Evolutionary conservation across 1,140 invertebrate genomes (phyloP), one percentile per base, ranked within the genome.

Genomic region (Microplitis mediator): DNA sequence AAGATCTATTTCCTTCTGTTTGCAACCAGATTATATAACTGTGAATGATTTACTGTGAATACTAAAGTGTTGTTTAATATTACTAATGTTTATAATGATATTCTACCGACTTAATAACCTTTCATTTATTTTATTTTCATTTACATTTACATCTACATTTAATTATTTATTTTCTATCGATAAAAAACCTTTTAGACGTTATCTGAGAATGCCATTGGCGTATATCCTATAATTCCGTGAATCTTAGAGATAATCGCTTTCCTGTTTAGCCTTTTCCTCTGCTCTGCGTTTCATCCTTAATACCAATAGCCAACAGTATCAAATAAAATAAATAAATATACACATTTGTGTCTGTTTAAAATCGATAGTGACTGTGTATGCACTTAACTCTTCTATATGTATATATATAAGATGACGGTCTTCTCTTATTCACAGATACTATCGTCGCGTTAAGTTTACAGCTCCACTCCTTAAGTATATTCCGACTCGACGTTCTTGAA

Each of bases 11-110:
- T 73, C 73, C 58, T 75, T 75, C 69, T 69, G 75, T 75, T 75
- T 63, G 70, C 60, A 73, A 13, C 70, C 73, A 70, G 74, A 69
- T 72, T 72, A 76, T 73, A 75, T 73, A 74, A 74, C 75, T 75
- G 52, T 67, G 68, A 72, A 67, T 72, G 52, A 75, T 75, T 74
- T 72, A 45, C 72, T 39, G 75, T 78, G 77, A 76, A 76, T 76
- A 71, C 69, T 72, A 71, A 71, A 75, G 71, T 76, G 76, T 75
- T 76, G 69, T 73, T 76, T 52, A 74, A 76, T 72, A 76, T 75
- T 73, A 72, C 65, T 61, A 69, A 76, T 76, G 3, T 32, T 69
- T 31, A 45, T 45, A 45, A 45, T 45, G 39, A 4, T 6, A 6
- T 45, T 45, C 8, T 45, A 45, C 39, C 6, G 11, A 45, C 39